Conservation (phyloP, 2,797 vertebrate genomes). For the Esox lucius region DNA sequence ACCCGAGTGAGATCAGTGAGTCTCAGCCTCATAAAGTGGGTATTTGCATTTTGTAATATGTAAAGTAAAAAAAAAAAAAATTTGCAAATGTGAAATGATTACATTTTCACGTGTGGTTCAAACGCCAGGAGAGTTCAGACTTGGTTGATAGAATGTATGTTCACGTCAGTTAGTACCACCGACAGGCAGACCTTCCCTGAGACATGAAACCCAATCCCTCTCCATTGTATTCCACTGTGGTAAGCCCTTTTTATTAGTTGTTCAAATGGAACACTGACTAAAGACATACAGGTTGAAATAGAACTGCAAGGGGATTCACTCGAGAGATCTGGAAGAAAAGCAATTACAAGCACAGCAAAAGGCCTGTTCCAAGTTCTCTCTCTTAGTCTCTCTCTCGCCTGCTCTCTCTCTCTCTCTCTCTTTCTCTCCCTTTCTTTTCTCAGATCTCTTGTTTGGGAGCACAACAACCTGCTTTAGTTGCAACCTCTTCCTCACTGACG, state of each 20-base stretch:
- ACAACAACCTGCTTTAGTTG: constrained; percentile 60
- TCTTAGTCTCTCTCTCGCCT: constrained; percentile 11
- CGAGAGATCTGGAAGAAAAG: constrained; percentile 44
- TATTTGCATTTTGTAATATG: too few species aligned
- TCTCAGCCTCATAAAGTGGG: constrained; percentile 17
- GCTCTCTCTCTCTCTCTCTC: background rate
- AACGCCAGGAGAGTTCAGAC: constrained; percentile 13
- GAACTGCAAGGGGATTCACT: constrained; percentile 36
- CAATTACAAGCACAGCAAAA: constrained; percentile 44
- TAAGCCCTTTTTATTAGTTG: background rate
- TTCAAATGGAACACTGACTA: constrained; percentile 1
- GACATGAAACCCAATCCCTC: constrained; percentile 5
- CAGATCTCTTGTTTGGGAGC: constrained; percentile 50
- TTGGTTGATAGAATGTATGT: constrained; percentile 3
- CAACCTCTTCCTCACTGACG: constrained; percentile 57
- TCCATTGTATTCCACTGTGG: background rate
- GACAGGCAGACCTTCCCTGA: background rate
- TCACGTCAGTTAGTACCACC: background rate
- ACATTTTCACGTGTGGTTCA: constrained; percentile 22
- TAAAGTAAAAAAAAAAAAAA: too few species aligned
- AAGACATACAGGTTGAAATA: constrained; percentile 15
- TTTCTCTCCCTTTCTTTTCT: constrained; percentile 23
- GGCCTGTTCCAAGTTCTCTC: constrained; percentile 18
- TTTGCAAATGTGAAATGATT: too few species aligned
- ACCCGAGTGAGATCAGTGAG: constrained; percentile 50